Conservation (phyloP, 2,113 vertebrate genomes). For the Cyphomyrus plagiostoma region DNA sequence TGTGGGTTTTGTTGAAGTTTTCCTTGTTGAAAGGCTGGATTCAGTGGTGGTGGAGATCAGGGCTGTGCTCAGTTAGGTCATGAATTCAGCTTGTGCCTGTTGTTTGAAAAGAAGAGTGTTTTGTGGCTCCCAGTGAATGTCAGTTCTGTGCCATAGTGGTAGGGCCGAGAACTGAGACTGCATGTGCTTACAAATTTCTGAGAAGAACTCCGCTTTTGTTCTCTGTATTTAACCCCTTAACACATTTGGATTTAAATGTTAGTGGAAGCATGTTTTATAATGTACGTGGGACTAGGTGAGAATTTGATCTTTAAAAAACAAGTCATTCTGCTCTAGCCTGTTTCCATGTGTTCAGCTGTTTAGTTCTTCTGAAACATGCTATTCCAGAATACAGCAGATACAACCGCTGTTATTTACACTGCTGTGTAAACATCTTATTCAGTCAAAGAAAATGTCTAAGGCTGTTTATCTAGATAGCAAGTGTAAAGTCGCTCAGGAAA, state of each 20-base stretch:
- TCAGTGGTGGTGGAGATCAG: neutral
- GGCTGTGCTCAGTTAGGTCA: slow-evolving; percentile 8
- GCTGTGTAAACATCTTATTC: neutral
- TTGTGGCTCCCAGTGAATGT: slow-evolving; percentile 35
- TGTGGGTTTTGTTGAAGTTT: neutral
- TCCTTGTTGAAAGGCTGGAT: slow-evolving; percentile 12
- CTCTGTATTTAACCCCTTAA: neutral
- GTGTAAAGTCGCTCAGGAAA: neutral
- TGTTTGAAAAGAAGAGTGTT: slow-evolving; percentile 28
- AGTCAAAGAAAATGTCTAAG: neutral
- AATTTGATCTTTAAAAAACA: neutral
- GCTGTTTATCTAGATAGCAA: neutral
- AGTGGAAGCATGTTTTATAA: neutral
- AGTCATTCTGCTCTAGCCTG: neutral
- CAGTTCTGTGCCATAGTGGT: slow-evolving; percentile 13
- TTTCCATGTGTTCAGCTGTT: neutral
- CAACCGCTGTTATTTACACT: neutral
- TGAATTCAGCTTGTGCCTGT: slow-evolving; percentile 47
- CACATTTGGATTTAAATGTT: neutral
- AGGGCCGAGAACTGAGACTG: neutral
- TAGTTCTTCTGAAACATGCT: neutral
- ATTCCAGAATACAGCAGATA: neutral
- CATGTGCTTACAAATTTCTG: slow-evolving; percentile 2
- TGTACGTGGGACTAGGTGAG: neutral
- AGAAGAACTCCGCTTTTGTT: neutral